Base-by-base conservation (phyloP, 2,888 invertebrate genomes). In the Polydrusus cervinus region DNA sequence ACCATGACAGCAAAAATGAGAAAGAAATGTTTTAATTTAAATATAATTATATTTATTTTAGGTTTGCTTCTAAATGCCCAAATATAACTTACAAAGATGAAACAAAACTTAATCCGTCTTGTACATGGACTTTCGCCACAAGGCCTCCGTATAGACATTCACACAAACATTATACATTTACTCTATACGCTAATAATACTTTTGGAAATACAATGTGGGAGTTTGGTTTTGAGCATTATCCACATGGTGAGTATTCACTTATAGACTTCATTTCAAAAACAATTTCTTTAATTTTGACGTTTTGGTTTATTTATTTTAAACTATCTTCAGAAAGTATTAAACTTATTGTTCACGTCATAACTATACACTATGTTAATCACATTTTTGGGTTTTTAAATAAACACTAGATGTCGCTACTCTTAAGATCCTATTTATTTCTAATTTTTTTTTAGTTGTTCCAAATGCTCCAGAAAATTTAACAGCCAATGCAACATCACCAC, bases 401-500 rank as follows among this genome's bases (percentile, higher is more conserved):
- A n/a, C n/a, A n/a, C n/a, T n/a, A n/a, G n/a, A n/a, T n/a, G n/a
- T n/a, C n/a, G n/a, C n/a, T n/a, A n/a, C n/a, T n/a, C n/a, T n/a
- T n/a, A n/a, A n/a, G n/a, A n/a, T n/a, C n/a, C n/a, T n/a, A n/a
- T n/a, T n/a, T n/a, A n/a, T n/a, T n/a, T n/a, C n/a, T n/a, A n/a
- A n/a, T n/a, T n/a, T n/a, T n/a, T n/a, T n/a, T n/a, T n/a, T n/a
- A 82, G 81, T 83, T 30, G 85, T 89, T 57, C 89, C 90, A 1
- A 86, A 85, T 2, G 87, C 87, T 71, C 90, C 90, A 9, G 86
- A 84, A 51, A 87, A 89, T 79, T 84, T 91, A 34, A 86, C 84
- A 5, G 85, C 86, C 3, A 78, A 87, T 14, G 87, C 87, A 76
- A 87, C 86, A 78, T 89, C 90, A 14, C 81, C 87, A 1, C 85